These are phyloP conservation scores for Hippolais icterina DNA, from an alignment of 2,113 vertebrate genomes.

Conservation along the genomic window DNA sequence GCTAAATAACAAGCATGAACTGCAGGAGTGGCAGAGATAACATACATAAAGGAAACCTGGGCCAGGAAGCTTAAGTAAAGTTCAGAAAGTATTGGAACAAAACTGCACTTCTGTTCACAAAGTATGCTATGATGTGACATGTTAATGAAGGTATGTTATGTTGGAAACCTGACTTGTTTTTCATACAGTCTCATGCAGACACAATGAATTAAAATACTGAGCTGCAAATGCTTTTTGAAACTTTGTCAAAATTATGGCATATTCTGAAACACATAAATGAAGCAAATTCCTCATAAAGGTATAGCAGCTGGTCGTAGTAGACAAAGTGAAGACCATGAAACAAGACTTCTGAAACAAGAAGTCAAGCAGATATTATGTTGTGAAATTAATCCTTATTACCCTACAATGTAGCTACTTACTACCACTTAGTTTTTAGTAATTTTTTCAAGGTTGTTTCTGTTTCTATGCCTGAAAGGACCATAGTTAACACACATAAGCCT, in stretches of 20 bases:
- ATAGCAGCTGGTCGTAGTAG: not conserved
- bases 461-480: not conserved
- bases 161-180: not conserved
- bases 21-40: not conserved
- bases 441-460: not conserved
- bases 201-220: not conserved
- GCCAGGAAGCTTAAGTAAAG: not conserved
- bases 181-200: not conserved
- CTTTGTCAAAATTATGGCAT: not conserved
- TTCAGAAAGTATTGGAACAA: not conserved
- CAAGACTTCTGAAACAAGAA: not conserved
- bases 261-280: not conserved
- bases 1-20: not conserved
- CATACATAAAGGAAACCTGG: not conserved
- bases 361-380: rapidly evolving
- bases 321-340: not conserved
- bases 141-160: not conserved
- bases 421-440: not conserved
- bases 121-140: not conserved
- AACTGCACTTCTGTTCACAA: not conserved
- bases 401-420: not conserved
- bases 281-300: not conserved
- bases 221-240: not conserved
- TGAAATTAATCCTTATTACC: not conserved
- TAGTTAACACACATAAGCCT: not conserved